Conservation (phyloP, 2,888 invertebrate genomes). For the Noctua pronuba region DNA sequence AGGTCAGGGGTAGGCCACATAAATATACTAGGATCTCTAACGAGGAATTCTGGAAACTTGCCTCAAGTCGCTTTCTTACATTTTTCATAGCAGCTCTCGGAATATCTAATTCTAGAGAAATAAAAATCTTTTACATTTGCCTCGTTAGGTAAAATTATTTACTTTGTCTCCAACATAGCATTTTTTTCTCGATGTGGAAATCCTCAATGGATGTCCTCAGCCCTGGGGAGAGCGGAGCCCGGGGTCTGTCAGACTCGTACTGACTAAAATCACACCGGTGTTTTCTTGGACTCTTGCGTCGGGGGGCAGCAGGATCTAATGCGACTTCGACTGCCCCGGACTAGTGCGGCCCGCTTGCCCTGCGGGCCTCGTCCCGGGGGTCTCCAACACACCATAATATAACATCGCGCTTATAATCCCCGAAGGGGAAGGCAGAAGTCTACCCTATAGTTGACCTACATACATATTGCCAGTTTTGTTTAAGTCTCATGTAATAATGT, state of each 20-base stretch:
- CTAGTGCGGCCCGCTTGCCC: neutral
- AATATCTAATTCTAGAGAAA: neutral
- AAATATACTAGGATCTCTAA: too few species aligned
- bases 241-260: too few species aligned
- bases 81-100: neutral
- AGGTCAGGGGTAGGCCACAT: neutral
- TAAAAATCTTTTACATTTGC: neutral
- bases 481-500: neutral
- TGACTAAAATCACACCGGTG: too few species aligned
- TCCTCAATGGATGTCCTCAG: too few species aligned
- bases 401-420: neutral
- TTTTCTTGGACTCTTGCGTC: too few species aligned
- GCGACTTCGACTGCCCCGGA: neutral
- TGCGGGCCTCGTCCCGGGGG: neutral
- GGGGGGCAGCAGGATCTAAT: too few species aligned
- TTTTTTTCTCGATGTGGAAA: too few species aligned
- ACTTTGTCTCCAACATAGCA: neutral
- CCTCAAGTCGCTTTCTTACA: neutral
- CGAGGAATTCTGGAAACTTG: too few species aligned
- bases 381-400: neutral
- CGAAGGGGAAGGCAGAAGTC: neutral
- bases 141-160: neutral
- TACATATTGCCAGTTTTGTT: neutral
- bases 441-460: neutral
- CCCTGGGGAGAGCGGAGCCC: too few species aligned